Evolutionary conservation across 35 echinoderm and acorn worm genomes (phyloP), one percentile per base, ranked within the genome.

Genomic region (Lytechinus variegatus): DNA sequence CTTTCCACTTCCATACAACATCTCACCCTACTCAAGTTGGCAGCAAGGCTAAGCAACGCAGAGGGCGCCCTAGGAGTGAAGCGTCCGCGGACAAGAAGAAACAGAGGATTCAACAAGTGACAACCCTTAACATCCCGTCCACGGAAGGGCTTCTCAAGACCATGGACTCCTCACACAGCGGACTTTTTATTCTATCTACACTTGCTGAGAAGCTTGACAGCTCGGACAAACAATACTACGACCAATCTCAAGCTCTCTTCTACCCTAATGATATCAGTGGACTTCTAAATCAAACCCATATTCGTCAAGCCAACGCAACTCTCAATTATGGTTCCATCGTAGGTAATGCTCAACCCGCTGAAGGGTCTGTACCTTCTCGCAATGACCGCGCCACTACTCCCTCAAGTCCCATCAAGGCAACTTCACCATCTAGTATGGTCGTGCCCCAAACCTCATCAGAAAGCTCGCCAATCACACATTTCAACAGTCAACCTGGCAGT

Each of bases 1-100:
- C 95, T 0, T 86, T 96, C 52, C 95, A 92, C 13, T 96, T 96
- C 89, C 95, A 96, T 56, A 92, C 95, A n/a, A 96, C 95, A 27
- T 57, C 95, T 56, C 79, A 92, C 89, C 95, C 95, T 4, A 21
- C 29, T 5, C 87, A 96, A 72, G 27, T 89, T 79, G 66, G 66
- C 54, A 92, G 28, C 14, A 96, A 96, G 55, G 27, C 89, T 88
- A 92, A 44, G 28, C 72, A 86, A 88, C 94, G 53, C 55, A 95
- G 87, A 88, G 87, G 87, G 87, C 94, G 53, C 12, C 72, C 52
- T 86, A 95, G 33, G 72, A 87, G 52, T 28, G 95, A 58, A 14
- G 28, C 29, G 6, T 10, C 56, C 6, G 87, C 54, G 12, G 54
- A 58, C 21, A 52, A 89, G n/a, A 66, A 95, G 54, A 95, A 61